phyloP scores from a whole-genome alignment of 2,888 invertebrate genomes.

The Endomychus coccineus region DNA sequence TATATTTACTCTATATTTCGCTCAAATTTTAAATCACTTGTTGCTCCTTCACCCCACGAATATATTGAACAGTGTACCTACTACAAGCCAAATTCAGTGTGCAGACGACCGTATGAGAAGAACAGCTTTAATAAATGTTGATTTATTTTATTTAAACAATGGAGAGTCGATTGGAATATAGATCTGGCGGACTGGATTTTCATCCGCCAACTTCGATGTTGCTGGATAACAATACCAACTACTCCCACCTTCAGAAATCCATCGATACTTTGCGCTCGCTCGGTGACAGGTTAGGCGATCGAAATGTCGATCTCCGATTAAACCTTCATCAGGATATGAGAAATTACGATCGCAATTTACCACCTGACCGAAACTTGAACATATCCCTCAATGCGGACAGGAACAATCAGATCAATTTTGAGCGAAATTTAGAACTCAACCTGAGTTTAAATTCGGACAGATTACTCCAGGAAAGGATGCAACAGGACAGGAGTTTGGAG shows the following conservation, averaged over 20 bases:
- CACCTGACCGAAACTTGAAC: constrained; percentile 1
- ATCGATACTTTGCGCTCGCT: constrained; percentile 42
- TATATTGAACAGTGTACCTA: no score
- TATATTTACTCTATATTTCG: no score
- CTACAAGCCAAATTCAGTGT: no score
- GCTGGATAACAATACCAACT: constrained; percentile 38
- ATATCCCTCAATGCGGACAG: constrained; percentile 23
- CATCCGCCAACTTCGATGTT: constrained; percentile 39
- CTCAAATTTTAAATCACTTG: no score
- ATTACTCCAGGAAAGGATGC: constrained; percentile 34
- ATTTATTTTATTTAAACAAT: constrained; percentile 31
- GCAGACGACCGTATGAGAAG: no score
- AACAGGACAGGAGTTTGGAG: constrained; percentile 37
- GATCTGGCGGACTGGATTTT: constrained; percentile 42
- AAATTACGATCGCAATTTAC: constrained; percentile 22
- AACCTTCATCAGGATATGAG: constrained; percentile 36
- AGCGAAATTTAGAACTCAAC: constrained; percentile 36
- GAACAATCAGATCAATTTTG: constrained; percentile 21
- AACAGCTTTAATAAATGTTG: background rate
- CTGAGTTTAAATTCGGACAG: constrained; percentile 36
- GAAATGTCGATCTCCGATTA: constrained; percentile 40
- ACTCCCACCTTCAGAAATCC: constrained; percentile 41
- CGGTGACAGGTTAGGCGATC: constrained; percentile 41
- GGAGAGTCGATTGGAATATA: constrained; percentile 44
- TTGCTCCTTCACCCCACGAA: no score